Percentiles rank a stretch among this genome's conserved stretches.
These are phyloP conservation scores for Pelvicachromis taeniatus DNA, from an alignment of 2,113 vertebrate species.

Conservation along the genomic window DNA sequence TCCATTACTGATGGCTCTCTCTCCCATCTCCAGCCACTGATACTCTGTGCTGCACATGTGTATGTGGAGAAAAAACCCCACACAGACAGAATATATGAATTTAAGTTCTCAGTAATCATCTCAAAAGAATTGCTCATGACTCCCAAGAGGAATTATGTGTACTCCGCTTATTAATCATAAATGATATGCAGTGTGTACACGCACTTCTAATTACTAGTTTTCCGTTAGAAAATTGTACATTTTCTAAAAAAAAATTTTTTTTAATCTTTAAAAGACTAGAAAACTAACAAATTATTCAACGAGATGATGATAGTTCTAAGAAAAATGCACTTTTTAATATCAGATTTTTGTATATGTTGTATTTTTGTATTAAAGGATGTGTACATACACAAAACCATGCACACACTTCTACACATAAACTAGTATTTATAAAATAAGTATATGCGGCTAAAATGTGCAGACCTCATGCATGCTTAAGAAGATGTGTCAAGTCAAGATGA, in stretches of 20 bases:
- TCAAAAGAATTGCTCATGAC: not conserved
- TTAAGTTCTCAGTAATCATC: not conserved
- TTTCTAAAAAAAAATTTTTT: not conserved
- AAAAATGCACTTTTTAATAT: not conserved
- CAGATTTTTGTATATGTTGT: not conserved
- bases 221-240: not conserved
- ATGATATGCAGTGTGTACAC: not conserved
- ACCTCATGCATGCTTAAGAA: not conserved
- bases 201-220: not conserved
- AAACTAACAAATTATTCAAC: not conserved
- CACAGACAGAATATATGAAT: conserved; percentile 19
- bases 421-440: not conserved
- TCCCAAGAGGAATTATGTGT: not conserved
- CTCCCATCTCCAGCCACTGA: conserved; percentile 18
- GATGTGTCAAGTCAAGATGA: not conserved
- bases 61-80: not conserved
- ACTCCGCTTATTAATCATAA: not conserved
- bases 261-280: not conserved
- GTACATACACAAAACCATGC: not conserved
- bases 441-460: not conserved
- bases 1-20: conserved; percentile 61
- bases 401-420: not conserved
- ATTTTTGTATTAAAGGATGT: not conserved
- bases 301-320: not conserved
- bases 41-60: not conserved